Evolutionary conservation across 1,140 invertebrate genomes (phyloP).

Genomic region (Danaus melanippus): DNA sequence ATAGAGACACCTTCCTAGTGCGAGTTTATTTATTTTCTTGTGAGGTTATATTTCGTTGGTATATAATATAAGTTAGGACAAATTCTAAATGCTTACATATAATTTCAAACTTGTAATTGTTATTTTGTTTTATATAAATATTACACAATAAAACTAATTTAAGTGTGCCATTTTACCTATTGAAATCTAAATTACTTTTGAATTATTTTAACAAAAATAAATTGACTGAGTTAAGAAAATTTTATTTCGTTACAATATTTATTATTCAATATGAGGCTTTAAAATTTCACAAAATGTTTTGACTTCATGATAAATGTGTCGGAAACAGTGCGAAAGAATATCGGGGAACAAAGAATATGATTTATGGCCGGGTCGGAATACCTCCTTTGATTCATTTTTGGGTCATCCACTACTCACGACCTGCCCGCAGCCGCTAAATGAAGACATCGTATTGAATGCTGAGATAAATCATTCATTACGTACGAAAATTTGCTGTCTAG

Average conservation of each 20-base stretch:
- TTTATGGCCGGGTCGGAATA: conserved; percentile 51
- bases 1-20: conserved; percentile 17
- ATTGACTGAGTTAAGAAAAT: too few species aligned
- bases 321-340: conserved; percentile 36
- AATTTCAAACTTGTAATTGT: too few species aligned
- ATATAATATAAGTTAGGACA: too few species aligned
- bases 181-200: too few species aligned
- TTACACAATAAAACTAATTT: too few species aligned
- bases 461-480: conserved; percentile 50
- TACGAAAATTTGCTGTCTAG: conserved; percentile 50
- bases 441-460: conserved; percentile 57
- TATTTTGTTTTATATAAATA: too few species aligned
- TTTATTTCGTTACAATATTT: too few species aligned
- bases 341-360: conserved; percentile 57
- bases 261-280: too few species aligned
- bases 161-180: too few species aligned
- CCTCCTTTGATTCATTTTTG: conserved; percentile 52
- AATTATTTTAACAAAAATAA: too few species aligned
- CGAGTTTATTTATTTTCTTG: conserved; percentile 5
- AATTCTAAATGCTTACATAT: too few species aligned
- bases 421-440: conserved; percentile 53
- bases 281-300: too few species aligned
- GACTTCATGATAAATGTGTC: conserved; percentile 42
- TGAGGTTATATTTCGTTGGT: not conserved
- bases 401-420: conserved; percentile 60